Conservation (phyloP, 2,113 vertebrate genomes). For the Mesocricetus auratus region DNA sequence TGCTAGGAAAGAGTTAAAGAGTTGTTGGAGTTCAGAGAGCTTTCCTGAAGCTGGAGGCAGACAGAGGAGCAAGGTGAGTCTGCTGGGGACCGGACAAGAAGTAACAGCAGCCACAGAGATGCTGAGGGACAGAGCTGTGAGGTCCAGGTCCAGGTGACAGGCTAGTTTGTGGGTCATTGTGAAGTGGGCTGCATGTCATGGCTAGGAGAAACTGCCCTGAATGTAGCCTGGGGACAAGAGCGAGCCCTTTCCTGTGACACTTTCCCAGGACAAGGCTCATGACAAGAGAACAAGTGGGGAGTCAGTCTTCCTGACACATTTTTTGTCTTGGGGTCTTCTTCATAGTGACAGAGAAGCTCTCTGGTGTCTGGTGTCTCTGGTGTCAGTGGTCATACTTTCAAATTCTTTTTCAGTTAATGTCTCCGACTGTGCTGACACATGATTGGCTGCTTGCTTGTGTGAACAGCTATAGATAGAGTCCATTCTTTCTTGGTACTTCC, state of each 20-base stretch:
- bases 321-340: neutral
- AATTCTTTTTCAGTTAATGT: neutral
- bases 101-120: neutral
- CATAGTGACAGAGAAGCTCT: neutral
- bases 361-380: neutral
- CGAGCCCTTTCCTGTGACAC: no score
- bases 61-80: neutral
- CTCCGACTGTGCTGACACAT: neutral
- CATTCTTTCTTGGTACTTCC: neutral
- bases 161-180: neutral
- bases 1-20: neutral
- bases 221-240: neutral
- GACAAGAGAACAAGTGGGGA: neutral
- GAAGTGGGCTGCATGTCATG: neutral
- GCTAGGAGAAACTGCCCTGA: neutral
- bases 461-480: neutral
- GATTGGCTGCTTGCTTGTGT: neutral
- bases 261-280: neutral
- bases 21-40: neutral
- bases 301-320: neutral
- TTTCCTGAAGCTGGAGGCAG: neutral
- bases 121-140: no score
- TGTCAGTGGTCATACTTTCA: neutral
- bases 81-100: neutral
- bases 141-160: neutral